Evolutionary conservation across 2,888 invertebrate species (phyloP).

Genomic region (Tiliacea aurago): DNA sequence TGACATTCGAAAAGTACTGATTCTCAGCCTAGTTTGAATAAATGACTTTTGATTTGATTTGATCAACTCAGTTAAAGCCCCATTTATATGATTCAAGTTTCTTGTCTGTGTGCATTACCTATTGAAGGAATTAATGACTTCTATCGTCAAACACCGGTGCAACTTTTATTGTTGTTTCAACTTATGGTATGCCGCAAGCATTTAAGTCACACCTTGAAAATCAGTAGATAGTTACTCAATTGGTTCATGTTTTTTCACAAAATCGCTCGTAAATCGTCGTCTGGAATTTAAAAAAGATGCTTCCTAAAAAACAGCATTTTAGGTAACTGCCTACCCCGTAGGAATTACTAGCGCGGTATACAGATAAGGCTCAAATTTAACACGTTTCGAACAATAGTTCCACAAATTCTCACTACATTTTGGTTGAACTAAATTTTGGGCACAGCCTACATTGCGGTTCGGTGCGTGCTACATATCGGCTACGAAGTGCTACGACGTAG

Average conservation of each 20-base stretch:
- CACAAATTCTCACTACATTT: slow-evolving; percentile 49
- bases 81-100: too few relatives aligned
- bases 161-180: not conserved
- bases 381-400: slow-evolving; percentile 32
- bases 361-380: slow-evolving; percentile 20
- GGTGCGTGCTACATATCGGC: slow-evolving; percentile 36
- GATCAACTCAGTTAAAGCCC: too few relatives aligned
- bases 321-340: too few relatives aligned
- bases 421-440: slow-evolving; percentile 52
- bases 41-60: too few relatives aligned
- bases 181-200: not conserved
- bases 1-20: too few relatives aligned
- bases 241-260: not conserved
- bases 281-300: not conserved
- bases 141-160: too few relatives aligned
- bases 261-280: not conserved
- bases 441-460: slow-evolving; percentile 39
- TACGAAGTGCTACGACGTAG: slow-evolving; percentile 51
- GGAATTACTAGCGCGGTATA: not conserved
- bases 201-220: not conserved
- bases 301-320: not conserved
- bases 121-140: too few relatives aligned
- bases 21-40: too few relatives aligned
- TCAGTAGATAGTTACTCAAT: not conserved
- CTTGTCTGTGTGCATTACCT: too few relatives aligned